Base-by-base conservation (phyloP, 1,140 invertebrate species). In the Melitaea cinxia region DNA sequence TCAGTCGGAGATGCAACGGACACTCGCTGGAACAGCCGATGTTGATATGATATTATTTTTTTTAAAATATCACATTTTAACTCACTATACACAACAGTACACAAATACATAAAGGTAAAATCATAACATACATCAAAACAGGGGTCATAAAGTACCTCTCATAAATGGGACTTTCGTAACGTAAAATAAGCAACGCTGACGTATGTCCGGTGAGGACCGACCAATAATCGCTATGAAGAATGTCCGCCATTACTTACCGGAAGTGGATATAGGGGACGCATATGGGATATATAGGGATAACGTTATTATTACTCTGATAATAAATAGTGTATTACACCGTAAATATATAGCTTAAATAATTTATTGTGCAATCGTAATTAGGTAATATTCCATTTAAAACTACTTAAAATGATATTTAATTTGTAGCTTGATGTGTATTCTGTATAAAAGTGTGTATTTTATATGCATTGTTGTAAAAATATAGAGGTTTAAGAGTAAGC, bases 161-260 rank as follows among this genome's bases (percentile, higher is more conserved):
- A 52, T 50, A 52, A 52, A 37, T 10, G 6, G 15, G 47, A 60
- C n/a, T n/a, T 35, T 19, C 56, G 24, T 10, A 52, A 37, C 14
- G 52, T 52, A 52, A 60, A 58, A 65, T 57, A 58, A 39, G 26
- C 54, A 9, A 12, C 15, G 14, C 54, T 35, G 62, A 65, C 62
- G 54, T 64, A 56, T 64, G 61, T 65, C 62, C 55, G 54, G 47
- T 42, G 17, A 57, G 54, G 30, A 33, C 30, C 30, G 54, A 39
- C 26, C 47, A 58, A 65, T 65, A 65, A 65, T 65, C 58, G 26
- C 47, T 65, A 19, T 65, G 54, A 65, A 58, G 56, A 58, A 65
- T 65, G 49, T 17, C 62, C 54, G 30, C 62, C 55, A 65, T 65
- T 65, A 65, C 19, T 65, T 50, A 39, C 62, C 33, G 62, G 52